Conservation (phyloP, 2,113 vertebrate species). For the Coregonus clupeaformis region DNA sequence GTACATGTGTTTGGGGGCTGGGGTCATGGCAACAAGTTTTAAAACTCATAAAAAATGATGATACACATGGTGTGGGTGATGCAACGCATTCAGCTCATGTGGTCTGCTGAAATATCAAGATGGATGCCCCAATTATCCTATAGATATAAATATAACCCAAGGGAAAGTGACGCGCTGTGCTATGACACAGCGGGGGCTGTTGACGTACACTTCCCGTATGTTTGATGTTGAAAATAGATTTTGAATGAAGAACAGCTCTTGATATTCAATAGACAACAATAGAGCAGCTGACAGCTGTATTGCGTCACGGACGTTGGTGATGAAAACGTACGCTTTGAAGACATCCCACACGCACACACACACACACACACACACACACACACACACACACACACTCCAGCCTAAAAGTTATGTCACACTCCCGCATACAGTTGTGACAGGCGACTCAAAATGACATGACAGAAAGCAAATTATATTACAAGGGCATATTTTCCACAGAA, state of each 20-base stretch:
- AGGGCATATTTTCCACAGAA: constrained; percentile 22
- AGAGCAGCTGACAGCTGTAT: constrained; percentile 31
- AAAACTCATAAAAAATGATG: too few species aligned
- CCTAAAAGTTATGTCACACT: background rate
- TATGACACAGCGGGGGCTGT: constrained; percentile 13
- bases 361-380: too few species aligned
- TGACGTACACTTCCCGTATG: constrained; percentile 2
- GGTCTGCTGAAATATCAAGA: too few species aligned
- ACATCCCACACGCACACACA: constrained; percentile 25
- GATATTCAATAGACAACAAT: constrained; percentile 14
- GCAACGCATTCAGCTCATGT: too few species aligned
- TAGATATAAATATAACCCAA: too few species aligned
- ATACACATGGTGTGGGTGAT: too few species aligned
- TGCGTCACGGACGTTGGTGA: too few species aligned
- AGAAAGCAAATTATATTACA: constrained; percentile 39
- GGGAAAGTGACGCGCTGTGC: background rate
- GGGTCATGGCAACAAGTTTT: too few species aligned
- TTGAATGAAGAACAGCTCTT: constrained; percentile 33
- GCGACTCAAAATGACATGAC: constrained; percentile 28
- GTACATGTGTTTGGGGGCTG: too few species aligned
- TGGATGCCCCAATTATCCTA: too few species aligned
- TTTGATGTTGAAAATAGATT: constrained; percentile 7
- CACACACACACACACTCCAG: background rate
- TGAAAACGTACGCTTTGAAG: constrained; percentile 8
- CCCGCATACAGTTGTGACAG: constrained; percentile 21